Evolutionary conservation across 2,797 vertebrate genomes (phyloP), one percentile per base, ranked within the genome.

Genomic region (Phrynocephalus forsythii): DNA sequence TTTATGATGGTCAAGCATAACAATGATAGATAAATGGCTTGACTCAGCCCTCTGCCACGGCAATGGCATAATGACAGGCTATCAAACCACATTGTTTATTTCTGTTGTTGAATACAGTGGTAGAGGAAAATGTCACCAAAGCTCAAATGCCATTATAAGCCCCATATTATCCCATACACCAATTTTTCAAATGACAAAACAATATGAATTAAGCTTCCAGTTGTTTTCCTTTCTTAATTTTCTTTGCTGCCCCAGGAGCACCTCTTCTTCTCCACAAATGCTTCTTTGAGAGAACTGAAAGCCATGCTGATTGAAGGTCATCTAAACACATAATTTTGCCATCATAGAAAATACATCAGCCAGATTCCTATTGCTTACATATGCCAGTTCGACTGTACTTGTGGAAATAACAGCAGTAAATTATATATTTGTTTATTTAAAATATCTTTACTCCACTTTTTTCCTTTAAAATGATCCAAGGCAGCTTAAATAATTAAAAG

Each of bases 51-150:
- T 86, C 79, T 77, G 16, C 28, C 13, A 68, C 20, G 60, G 9
- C 80, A 77, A 66, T 26, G 48, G 8, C 16, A 48, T 77, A 77
- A 87, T 87, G 15, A 83, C 60, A 26, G 71, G 82, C 48, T 33
- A 16, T 63, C 73, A 48, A n/a, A 30, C 44, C 33, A 52, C n/a
- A 30, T 16, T 44, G 28, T 71, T 60, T 33, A 85, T 85, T 85
- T 20, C 68, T 5, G 8, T 79, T 78, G 50, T 79, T 79, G 11
- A 68, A 63, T 60, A 28, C 67, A 78, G 13, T 83, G 26, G 56
- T n/a, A 33, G 56, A 87, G 60, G 38, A 83, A 83, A 38, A 88
- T 7, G 20, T 30, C 16, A 63, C 83, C 48, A 48, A 77, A 48
- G 24, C 33, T 6, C 26, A 10, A 66, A 82, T 33, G n/a, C 60